Evolutionary conservation across 2,113 vertebrate species (phyloP), one percentile per base, ranked within the genome.

Genomic region (Conger conger): DNA sequence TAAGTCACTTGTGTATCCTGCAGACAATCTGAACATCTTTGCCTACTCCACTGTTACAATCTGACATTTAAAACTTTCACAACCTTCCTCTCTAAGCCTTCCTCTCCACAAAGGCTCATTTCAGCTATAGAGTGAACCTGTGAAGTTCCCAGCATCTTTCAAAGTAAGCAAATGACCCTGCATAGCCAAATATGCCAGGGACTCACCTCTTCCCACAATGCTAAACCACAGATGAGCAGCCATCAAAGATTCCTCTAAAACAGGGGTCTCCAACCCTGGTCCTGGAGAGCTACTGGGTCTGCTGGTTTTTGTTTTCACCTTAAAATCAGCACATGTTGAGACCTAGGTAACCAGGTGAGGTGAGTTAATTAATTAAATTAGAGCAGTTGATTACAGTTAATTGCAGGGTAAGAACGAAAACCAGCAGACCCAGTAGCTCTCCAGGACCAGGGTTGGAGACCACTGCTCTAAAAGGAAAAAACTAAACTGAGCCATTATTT

Each of bases 71-170:
- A 57, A 57, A 57, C 18, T 57, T 16, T 11, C 16, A n/a, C 60
- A 68, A 2, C 20, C 60, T 68, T n/a, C 60, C 20, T 1, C 60
- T 68, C 6, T 4, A 8, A 9, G 60, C 23, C 20, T n/a, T 9
- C 9, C n/a, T 4, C 27, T n/a, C 27, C 27, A 6, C 23, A 27
- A 68, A n/a, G 23, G 27, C 60, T 68, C 23, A n/a, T 68, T 68
- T 83, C 91, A 92, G 91, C 90, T 83, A 91, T 79, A 87, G 87
- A 82, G 86, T 86, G 88, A 92, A 94, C 93, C 93, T 93, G 92
- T 93, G 90, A 89, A 89, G 87, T 88, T 81, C 85, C 83, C 80
- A 53, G 83, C 57, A 83, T 37, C 35, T 76, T 73, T 83, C 84
- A 92, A 92, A 89, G 89, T 87, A 90, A 87, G 92, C 90, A 89